These are phyloP conservation scores for Chaetops frenatus DNA, from an alignment of 2,113 vertebrate species.

Conservation along the genomic window DNA sequence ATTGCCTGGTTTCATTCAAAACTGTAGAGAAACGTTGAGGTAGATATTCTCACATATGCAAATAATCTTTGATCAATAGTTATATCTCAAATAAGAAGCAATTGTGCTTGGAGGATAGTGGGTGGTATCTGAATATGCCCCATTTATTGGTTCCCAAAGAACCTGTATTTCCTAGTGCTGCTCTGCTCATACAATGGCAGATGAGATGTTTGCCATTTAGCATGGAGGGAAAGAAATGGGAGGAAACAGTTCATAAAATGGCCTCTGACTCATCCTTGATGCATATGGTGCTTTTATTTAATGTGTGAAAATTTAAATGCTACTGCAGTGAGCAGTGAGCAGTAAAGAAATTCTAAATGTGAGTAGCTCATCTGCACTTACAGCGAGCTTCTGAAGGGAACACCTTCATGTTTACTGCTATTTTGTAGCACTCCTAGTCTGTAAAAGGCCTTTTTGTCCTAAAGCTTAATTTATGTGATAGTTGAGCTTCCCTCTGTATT, in stretches of 20 bases:
- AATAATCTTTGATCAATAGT: background rate
- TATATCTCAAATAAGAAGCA: background rate
- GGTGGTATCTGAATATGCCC: background rate
- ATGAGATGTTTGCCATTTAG: background rate
- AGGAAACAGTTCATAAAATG: background rate
- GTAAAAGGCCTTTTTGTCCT: background rate
- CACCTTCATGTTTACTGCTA: background rate
- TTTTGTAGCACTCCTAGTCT: background rate
- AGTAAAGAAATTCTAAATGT: background rate
- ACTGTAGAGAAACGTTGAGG: background rate
- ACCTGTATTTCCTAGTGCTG: background rate
- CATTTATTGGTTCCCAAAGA: background rate
- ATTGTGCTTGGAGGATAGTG: background rate
- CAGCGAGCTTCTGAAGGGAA: background rate
- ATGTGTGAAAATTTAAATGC: background rate
- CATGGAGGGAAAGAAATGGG: background rate
- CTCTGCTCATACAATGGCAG: background rate
- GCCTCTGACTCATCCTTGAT: background rate
- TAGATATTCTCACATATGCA: background rate
- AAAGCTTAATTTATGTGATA: background rate
- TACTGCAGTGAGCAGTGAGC: background rate
- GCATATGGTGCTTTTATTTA: background rate
- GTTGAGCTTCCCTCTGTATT: constrained; percentile 9
- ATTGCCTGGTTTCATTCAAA: background rate
- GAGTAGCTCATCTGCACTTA: background rate